Conservation (phyloP, 2,888 invertebrate species). For the Candidula unifasciata region DNA sequence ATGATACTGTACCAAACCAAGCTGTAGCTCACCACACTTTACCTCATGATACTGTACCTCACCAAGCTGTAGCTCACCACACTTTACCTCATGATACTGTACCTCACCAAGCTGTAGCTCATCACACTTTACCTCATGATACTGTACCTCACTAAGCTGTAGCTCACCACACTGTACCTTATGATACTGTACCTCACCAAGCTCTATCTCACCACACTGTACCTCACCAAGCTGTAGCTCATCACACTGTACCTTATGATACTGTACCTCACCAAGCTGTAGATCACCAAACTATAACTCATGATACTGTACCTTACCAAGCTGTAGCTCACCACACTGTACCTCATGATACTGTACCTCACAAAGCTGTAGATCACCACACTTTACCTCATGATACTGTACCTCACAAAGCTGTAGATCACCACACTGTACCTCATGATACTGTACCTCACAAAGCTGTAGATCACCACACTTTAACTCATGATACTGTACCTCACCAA, state of each 20-base stretch:
- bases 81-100: background rate
- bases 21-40: background rate
- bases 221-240: too few relatives aligned
- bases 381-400: background rate
- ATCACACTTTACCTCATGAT: background rate
- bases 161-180: background rate
- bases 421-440: background rate
- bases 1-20: background rate
- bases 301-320: background rate
- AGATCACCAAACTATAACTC: background rate
- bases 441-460: background rate
- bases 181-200: background rate
- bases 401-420: background rate
- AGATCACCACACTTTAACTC: slow-evolving; percentile 11
- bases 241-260: background rate
- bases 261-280: background rate
- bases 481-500: slow-evolving; percentile 10
- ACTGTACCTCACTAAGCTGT: background rate
- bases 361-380: background rate
- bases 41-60: background rate
- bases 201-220: background rate
- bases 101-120: too few relatives aligned
- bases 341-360: background rate
- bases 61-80: background rate
- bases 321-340: background rate